Base-by-base conservation (phyloP, 1,140 invertebrate species). In the Hetaerina americana region DNA sequence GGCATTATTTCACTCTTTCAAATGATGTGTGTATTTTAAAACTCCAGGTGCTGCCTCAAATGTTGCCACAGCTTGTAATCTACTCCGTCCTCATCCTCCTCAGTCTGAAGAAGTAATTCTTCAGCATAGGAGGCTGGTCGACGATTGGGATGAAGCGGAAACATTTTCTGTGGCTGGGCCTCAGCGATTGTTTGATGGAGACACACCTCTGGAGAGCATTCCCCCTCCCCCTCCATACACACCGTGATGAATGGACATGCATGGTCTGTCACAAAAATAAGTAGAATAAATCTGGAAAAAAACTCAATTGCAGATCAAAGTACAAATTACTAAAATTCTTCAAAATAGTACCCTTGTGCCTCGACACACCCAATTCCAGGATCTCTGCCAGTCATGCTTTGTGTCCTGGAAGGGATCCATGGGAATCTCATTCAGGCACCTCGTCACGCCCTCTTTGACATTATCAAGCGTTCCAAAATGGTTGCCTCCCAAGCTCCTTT, bases 221-320 rank as follows among this genome's bases (percentile, higher is more conserved):
- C 74, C 76, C 6, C 73, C 77, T 0, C 79, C 79, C 18, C 79
- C 79, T 12, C 76, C 77, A 5, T 80, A 80, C 71, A 77, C 76
- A n/a, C 79, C 78, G n/a, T 79, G 71, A 76, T 68, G 25, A 25
- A 25, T 57, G 10, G 6, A 40, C 6, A 8, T 40, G 5, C 31
- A 40, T 40, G 31, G 5, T 5, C 31, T 40, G 22, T 57, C 22
- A 18, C 1, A 57, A n/a, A 3, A n/a, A 57, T 12, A 57, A 57
- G 10, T 5, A 57, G 3, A 3, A 57, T 40, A 8, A 40, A 8
- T 40, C 31, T 40, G 40, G n/a, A n/a, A n/a, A n/a, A n/a, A n/a
- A n/a, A n/a, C n/a, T n/a, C n/a, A n/a, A n/a, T n/a, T n/a, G n/a
- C n/a, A n/a, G n/a, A n/a, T n/a, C n/a, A n/a, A n/a, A n/a, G n/a